Conservation (phyloP, 2,888 invertebrate genomes). For the Linnaemya tessellans region DNA sequence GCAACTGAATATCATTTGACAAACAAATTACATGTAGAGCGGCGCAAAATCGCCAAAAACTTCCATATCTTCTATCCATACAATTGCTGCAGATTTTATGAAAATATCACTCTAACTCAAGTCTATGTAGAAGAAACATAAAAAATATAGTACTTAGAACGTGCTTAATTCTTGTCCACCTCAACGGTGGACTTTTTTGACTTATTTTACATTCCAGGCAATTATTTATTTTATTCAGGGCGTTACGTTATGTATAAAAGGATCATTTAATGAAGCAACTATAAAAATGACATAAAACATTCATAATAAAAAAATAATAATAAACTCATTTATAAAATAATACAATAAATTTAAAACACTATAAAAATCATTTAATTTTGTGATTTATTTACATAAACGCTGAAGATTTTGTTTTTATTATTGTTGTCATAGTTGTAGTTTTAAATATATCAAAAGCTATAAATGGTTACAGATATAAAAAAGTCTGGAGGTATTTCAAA, state of each 20-base stretch:
- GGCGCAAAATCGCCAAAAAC: too few species aligned
- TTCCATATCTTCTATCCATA: too few species aligned
- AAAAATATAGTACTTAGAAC: not conserved
- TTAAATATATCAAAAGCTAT: slow-evolving; percentile 48
- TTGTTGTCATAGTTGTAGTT: slow-evolving; percentile 32
- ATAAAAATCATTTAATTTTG: slow-evolving; percentile 62
- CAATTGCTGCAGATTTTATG: too few species aligned
- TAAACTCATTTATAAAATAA: slow-evolving; percentile 52
- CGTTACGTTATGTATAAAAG: slow-evolving; percentile 6
- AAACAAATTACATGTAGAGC: too few species aligned
- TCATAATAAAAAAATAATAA: slow-evolving; percentile 36
- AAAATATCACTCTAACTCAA: too few species aligned
- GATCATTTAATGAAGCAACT: not conserved
- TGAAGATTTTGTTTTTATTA: slow-evolving; percentile 32
- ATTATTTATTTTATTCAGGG: not conserved
- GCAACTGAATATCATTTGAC: too few species aligned
- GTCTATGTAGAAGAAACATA: too few species aligned
- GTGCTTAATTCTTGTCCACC: not conserved
- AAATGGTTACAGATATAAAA: slow-evolving; percentile 50
- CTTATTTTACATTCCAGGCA: not conserved
- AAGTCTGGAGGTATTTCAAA: slow-evolving; percentile 18
- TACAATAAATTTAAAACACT: slow-evolving; percentile 35
- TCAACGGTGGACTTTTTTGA: not conserved
- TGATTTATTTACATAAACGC: slow-evolving; percentile 70
- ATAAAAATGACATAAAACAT: slow-evolving; percentile 37